Evolutionary conservation across 2,888 invertebrate species (phyloP).

Genomic region (Agriopis marginaria): DNA sequence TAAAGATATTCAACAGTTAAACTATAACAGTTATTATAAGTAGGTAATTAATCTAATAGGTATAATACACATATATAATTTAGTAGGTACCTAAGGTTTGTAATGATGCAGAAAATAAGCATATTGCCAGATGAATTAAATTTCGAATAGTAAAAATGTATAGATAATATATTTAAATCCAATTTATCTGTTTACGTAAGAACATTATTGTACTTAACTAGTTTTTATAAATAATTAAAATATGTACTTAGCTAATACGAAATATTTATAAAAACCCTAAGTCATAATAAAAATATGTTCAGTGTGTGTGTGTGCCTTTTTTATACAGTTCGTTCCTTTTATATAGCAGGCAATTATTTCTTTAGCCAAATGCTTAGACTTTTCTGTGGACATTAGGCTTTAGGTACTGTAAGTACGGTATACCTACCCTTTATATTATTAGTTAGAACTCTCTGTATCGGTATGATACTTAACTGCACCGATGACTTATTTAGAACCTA

Average conservation of each 20-base stretch:
- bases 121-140: slow-evolving; percentile 4
- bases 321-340: not conserved
- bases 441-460: too few relatives aligned
- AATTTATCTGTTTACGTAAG: slow-evolving; percentile 2
- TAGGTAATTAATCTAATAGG: slow-evolving; percentile 5
- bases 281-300: slow-evolving; percentile 62
- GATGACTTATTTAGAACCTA: too few relatives aligned
- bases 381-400: too few relatives aligned
- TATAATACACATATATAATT: not conserved
- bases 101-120: not conserved
- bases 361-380: too few relatives aligned
- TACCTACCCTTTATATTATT: too few relatives aligned
- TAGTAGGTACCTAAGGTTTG: not conserved
- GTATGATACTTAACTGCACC: not conserved
- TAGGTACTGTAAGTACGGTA: too few relatives aligned
- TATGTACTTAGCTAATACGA: slow-evolving; percentile 1
- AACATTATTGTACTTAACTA: not conserved
- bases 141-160: slow-evolving; percentile 23
- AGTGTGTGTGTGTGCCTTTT: slow-evolving; percentile 44
- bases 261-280: slow-evolving; percentile 64
- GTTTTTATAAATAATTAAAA: slow-evolving; percentile 14
- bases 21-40: slow-evolving; percentile 3
- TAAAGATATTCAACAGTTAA: slow-evolving; percentile 21
- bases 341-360: not conserved
- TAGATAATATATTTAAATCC: not conserved